A percentile compares a stretch with the other conserved stretches of the same genome.
Evolutionary conservation across 2,888 invertebrate genomes (phyloP).

Genomic region (Macaria liturata): DNA sequence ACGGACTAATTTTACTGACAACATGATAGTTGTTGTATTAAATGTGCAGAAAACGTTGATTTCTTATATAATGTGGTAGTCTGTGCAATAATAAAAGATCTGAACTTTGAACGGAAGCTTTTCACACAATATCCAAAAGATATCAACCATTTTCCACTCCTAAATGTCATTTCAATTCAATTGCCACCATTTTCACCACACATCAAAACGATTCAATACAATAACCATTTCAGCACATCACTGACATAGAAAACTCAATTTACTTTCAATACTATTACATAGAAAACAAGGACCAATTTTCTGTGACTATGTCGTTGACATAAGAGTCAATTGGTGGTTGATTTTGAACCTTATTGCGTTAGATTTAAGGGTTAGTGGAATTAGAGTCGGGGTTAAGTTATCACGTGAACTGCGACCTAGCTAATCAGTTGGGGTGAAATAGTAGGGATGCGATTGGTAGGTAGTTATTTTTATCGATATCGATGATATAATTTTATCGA

Average conservation of each 20-base stretch:
- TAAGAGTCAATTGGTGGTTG: background rate
- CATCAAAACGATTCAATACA: conserved; percentile 8
- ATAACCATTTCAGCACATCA: conserved; percentile 2
- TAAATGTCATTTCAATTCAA: background rate
- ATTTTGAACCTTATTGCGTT: conserved; percentile 27
- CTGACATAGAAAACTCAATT: background rate
- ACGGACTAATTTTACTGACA: too few relatives aligned
- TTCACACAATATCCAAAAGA: too few relatives aligned
- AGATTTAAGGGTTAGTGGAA: conserved; percentile 48
- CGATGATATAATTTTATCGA: conserved; percentile 12
- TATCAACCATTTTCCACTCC: too few relatives aligned
- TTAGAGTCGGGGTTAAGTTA: conserved; percentile 65
- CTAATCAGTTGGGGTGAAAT: conserved; percentile 64
- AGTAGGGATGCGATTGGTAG: conserved; percentile 47
- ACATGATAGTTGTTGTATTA: too few relatives aligned
- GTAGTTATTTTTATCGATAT: conserved; percentile 40
- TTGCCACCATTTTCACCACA: conserved; percentile 6
- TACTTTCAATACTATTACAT: conserved; percentile 2
- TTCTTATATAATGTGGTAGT: too few relatives aligned
- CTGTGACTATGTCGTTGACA: conserved; percentile 4
- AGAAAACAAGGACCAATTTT: conserved; percentile 2
- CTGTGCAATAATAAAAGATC: too few relatives aligned
- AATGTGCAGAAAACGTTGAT: too few relatives aligned
- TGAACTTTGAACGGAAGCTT: too few relatives aligned
- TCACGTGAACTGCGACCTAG: conserved; percentile 66